Conservation (phyloP, 2,888 invertebrate genomes). For the Antheraea yamamai region DNA sequence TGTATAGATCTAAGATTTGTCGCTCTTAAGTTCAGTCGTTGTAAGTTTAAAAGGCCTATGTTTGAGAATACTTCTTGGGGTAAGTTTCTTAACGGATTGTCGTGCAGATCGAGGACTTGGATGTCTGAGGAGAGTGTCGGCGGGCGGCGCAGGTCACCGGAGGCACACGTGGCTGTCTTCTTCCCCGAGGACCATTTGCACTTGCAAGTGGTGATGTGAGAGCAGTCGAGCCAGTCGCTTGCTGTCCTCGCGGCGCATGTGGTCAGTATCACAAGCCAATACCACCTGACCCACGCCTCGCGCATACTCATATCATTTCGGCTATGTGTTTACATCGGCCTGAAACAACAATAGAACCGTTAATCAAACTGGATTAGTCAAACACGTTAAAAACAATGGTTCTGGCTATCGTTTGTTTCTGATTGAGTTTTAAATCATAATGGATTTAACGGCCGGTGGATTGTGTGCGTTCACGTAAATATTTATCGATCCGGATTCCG, state of each 20-base stretch:
- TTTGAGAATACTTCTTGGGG: constrained; percentile 90
- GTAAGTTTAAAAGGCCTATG: constrained; percentile 91
- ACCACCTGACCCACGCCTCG: constrained; percentile 80
- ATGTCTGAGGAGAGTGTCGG: constrained; percentile 83
- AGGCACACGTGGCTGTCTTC: constrained; percentile 92
- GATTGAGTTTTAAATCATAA: constrained; percentile 45
- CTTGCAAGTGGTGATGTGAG: constrained; percentile 90
- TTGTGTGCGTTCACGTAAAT: constrained; percentile 40
- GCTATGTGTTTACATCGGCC: constrained; percentile 76
- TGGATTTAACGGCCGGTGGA: constrained; percentile 49
- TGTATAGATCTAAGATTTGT: constrained; percentile 89
- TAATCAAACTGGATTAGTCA: constrained; percentile 57
- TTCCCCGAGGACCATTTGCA: constrained; percentile 97
- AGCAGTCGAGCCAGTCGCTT: constrained; percentile 94
- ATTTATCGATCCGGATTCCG: constrained; percentile 43
- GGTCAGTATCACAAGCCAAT: constrained; percentile 78
- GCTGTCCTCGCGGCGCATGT: constrained; percentile 77
- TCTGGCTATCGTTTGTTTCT: constrained; percentile 28
- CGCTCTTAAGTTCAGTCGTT: constrained; percentile 89
- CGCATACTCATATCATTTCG: constrained; percentile 82
- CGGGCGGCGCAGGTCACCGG: constrained; percentile 89
- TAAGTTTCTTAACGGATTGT: constrained; percentile 89
- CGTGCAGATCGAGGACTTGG: constrained; percentile 90
- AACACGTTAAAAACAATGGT: constrained; percentile 45
- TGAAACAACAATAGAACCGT: constrained; percentile 67